These are phyloP conservation scores for Sebastes kiyomatsui DNA, from an alignment of 2,797 vertebrate species.

Conservation along the genomic window DNA sequence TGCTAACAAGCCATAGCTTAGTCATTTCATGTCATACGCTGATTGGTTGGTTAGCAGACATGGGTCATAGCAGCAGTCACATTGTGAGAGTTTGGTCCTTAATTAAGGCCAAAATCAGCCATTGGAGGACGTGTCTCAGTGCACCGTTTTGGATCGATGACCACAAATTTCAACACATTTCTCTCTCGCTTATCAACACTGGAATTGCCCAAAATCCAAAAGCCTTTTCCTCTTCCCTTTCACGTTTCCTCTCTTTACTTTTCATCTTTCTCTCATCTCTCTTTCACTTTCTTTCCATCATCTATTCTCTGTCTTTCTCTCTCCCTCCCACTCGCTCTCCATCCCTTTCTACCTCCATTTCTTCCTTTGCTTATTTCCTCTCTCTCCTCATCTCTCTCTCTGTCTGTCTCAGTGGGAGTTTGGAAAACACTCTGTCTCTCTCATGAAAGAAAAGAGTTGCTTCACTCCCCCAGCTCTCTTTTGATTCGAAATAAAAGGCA, in stretches of 20 bases:
- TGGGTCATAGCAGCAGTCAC: no score
- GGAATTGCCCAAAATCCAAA: background rate
- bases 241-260: background rate
- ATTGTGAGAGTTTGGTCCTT: no score
- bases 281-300: background rate
- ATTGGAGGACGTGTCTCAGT: no score
- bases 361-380: constrained; percentile 28
- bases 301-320: background rate
- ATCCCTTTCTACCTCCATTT: background rate
- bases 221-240: background rate
- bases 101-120: no score
- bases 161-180: background rate
- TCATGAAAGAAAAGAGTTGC: constrained; percentile 57
- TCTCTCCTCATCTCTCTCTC: constrained; percentile 25
- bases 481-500: constrained; percentile 68
- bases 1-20: background rate
- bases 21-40: background rate
- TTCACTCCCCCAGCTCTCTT: constrained; percentile 50
- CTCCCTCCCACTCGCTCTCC: background rate
- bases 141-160: no score
- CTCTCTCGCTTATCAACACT: background rate
- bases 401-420: constrained; percentile 47
- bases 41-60: background rate
- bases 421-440: constrained; percentile 49
- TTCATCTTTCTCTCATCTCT: background rate